phyloP scores from a whole-genome alignment of 2,888 invertebrate species.

The Tipula lateralis region DNA sequence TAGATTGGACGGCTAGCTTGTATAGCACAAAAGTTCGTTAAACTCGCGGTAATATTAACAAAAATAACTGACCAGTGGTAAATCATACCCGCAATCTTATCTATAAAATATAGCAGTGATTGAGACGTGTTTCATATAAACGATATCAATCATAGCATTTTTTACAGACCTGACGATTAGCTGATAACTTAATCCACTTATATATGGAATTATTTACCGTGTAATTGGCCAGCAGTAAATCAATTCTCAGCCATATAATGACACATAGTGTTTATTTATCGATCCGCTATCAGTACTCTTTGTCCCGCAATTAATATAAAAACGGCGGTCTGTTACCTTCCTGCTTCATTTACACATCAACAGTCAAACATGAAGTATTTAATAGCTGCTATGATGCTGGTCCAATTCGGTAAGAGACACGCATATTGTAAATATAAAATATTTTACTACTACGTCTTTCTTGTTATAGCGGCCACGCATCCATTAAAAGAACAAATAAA shows the following conservation, averaged over 20 bases:
- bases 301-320: not conserved
- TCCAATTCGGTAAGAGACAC: not conserved
- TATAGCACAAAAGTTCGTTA: too few relatives aligned
- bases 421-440: not conserved
- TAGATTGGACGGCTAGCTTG: too few relatives aligned
- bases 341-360: not conserved
- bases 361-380: not conserved
- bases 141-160: too few relatives aligned
- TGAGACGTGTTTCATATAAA: too few relatives aligned
- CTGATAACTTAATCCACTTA: not conserved
- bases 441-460: not conserved
- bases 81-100: too few relatives aligned
- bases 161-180: not conserved
- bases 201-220: not conserved
- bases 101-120: too few relatives aligned
- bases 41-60: too few relatives aligned
- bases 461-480: not conserved
- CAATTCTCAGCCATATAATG: not conserved
- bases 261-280: not conserved
- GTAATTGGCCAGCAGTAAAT: not conserved
- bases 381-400: not conserved
- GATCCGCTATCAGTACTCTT: not conserved
- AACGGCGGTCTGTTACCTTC: not conserved
- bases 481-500: not conserved
- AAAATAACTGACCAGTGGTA: too few relatives aligned